Base-by-base conservation (phyloP, 2,888 invertebrate species). In the Heliothis peltigera region DNA sequence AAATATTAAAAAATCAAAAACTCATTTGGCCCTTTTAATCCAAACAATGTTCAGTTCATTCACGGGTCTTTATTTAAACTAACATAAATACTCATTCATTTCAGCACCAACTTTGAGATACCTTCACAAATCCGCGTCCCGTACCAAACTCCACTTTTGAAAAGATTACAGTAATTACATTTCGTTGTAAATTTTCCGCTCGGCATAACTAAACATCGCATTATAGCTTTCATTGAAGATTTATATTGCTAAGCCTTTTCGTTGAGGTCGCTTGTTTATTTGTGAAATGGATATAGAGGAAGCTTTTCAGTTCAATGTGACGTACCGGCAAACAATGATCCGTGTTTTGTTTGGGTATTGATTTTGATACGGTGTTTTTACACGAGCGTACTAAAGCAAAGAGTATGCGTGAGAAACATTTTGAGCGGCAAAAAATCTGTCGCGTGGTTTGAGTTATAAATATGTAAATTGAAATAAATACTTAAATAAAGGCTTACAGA, bases 91-190 rank as follows among this genome's bases (percentile, higher is more conserved):
- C 19, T 18, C 12, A 44, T 4, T 18, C 19, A 19, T 21, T 44
- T 44, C 44, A 19, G 17, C 19, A 18, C 19, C n/a, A 4, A 44
- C 10, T 18, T 18, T 15, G 2, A 4, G 10, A 54, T 32, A 42
- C 6, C 17, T 59, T 64, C 17, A 1, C n/a, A 65, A 4, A 54
- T 59, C 56, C 65, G 77, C 72, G 15, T 25, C 56, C 43, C 54
- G 21, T 39, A 47, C 42, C 39, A 67, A 72, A 71, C 62, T 72
- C 68, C 51, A 75, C 54, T 77, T 77, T 57, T 57, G 77, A 70
- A 79, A 82, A 85, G 86, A 86, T 88, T 87, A 84, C 80, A 71
- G 80, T 88, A 89, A 89, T 88, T 89, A 89, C 88, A 73, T 87
- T 88, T 84, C 81, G 84, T 83, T 88, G 89, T 88, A 85, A 84